Evolutionary conservation across 2,888 invertebrate genomes (phyloP), one percentile per base, ranked within the genome.

Genomic region (Parnassius mnemosyne): DNA sequence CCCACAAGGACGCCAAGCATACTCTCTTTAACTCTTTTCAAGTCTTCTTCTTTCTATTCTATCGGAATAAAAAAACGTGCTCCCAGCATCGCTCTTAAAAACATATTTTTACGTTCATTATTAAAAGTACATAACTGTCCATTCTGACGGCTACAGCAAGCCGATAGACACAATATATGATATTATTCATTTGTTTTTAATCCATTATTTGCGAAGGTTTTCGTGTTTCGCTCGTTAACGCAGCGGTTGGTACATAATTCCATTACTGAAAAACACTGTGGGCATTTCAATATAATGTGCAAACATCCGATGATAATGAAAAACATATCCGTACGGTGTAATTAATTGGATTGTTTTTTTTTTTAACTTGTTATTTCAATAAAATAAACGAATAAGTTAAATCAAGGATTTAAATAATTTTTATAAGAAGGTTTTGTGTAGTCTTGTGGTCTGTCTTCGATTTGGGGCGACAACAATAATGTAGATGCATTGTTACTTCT

Each of bases 181-280:
- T 52, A 53, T 54, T 59, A 64, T 64, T 61, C 68, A 61, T 63
- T 55, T 52, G 58, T 55, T 63, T 62, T 59, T 59, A 63, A 63
- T 63, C 55, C 55, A 55, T 56, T 63, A 63, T 63, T 63, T 63
- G 59, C 55, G 46, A 50, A 52, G 59, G 55, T 59, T 59, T 54
- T 47, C 57, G 46, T 47, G 59, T 51, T 55, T 42, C 60, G 68
- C 70, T 73, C 71, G 73, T 73, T 74, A 70, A 64, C 61, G 64
- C 65, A 53, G 62, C 69, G 63, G 65, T 69, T 65, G 66, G 65
- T 58, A 63, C 67, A 70, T 74, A 70, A 77, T 74, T 77, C 74
- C 71, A 75, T 78, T 73, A 77, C 72, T 70, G 69, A 69, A 73
- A 71, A 74, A 77, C 71, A 72, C 66, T 70, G 64, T 42, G 55